Base-by-base conservation (phyloP, 2,888 invertebrate species). In the Sinodicranocentrus sp. region DNA sequence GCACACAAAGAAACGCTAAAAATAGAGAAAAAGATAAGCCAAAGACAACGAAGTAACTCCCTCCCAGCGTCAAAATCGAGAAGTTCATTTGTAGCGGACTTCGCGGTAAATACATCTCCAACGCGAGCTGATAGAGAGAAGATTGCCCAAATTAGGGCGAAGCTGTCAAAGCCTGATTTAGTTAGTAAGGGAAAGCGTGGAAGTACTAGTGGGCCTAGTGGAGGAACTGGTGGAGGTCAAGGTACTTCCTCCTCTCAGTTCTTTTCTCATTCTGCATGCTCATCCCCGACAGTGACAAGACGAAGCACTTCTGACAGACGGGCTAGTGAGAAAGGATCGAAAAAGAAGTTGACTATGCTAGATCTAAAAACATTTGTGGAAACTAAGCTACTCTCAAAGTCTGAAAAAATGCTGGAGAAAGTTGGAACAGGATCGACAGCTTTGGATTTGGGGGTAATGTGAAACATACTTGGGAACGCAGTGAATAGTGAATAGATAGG, bases 31-130 rank as follows among this genome's bases (percentile, higher is more conserved):
- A 80, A 82, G 54, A 75, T 78, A 17, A 59, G 39, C 19, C 85
- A 86, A 67, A 92, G 98, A 78, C 94, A 96, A 90, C 93, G 98
- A 72, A 98, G 98, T 89, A 97, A 96, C 90, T 98, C 98, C 0
- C 91, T 98, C 75, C 98, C 98, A 0, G 96, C 97, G 90, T 97
- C 97, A 0, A 97, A 97, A 92, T 97, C 97, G 83, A 94, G 97
- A 0, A 96, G 97, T 0, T 75, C 83, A 71, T 90, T 65, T 89
- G 89, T 86, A 76, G 84, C 88, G 73, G 85, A 85, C 33, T 75
- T 86, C 68, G 84, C 70, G 17, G 54, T 84, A 13, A 73, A 68
- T 33, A 70, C 73, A 1, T 72, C 72, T 0, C 84, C 84, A 0
- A 23, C 73, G 23, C 80, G 84, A 19, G 54, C 83, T 3, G 86